Base-by-base conservation (phyloP, 2,888 invertebrate species). In the Cheilosia soror region DNA sequence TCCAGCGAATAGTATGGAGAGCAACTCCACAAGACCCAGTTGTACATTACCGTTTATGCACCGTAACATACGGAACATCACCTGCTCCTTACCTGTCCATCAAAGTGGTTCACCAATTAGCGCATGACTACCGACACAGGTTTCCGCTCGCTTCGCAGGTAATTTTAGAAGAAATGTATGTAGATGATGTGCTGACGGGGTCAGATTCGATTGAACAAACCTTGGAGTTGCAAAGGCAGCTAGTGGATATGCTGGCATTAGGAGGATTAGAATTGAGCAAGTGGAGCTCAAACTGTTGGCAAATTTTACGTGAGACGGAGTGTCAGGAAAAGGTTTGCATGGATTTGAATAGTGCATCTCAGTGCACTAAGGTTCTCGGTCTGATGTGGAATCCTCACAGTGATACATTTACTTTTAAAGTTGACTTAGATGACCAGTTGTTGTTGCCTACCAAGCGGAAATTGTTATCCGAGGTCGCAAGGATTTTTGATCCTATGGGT, bases 1-100 rank as follows among this genome's bases (percentile, higher is more conserved):
- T 72, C 47, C 83, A 87, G 42, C 31, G 87, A 27, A 87, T 88
- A n/a, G 66, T 87, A 4, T 87, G 37, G 65, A 49, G 65, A 33
- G 37, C 55, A n/a, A 25, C 33, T 40, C 27, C 57, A 37, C 25
- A 73, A 4, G 20, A 6, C 0, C 63, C 63, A 1, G 11, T 88
- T 27, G 20, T 63, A 25, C 86, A 87, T 49, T 86, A 62, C 27
- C 69, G 71, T 13, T 47, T 88, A 13, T 63, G 78, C 11, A 87
- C 87, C 0, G 83, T 88, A 0, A 88, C n/a, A n/a, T n/a, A n/a
- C n/a, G n/a, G n/a, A n/a, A n/a, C 87, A 4, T 81, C 82, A 13
- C 75, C 82, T 60, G 85, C 87, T 0, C 87, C 87, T 0, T 87
- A 53, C 44, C 44, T 88, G 20, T 83, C 87, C 0, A 87, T 87